These are phyloP conservation scores for Drosophila nigrodunni DNA, from an alignment of 1,140 invertebrate species.

Conservation along the genomic window DNA sequence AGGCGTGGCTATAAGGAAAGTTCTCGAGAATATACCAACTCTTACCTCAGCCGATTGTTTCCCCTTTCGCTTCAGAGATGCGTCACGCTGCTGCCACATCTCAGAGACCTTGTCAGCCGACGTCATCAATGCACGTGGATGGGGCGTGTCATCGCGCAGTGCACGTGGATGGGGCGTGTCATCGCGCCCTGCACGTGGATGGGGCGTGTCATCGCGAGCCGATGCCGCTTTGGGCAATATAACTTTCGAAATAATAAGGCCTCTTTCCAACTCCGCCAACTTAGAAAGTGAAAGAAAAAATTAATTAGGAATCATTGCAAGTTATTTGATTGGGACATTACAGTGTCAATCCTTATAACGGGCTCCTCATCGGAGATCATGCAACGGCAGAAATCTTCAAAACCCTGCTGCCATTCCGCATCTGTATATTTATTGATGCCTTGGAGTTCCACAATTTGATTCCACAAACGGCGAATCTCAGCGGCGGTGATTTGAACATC, in stretches of 20 bases:
- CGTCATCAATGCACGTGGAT: too few relatives aligned
- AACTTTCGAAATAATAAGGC: neutral
- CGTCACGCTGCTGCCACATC: neutral
- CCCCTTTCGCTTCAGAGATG: neutral
- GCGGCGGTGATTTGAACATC: neutral
- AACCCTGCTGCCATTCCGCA: slow-evolving; percentile 17
- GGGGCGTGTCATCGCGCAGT: neutral
- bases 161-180: neutral
- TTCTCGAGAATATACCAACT: too few relatives aligned
- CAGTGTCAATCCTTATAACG: neutral
- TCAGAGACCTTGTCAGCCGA: neutral
- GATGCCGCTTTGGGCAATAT: neutral
- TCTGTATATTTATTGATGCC: neutral
- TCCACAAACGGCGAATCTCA: slow-evolving; percentile 1
- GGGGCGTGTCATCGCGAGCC: neutral
- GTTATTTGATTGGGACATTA: neutral
- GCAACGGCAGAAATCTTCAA: neutral
- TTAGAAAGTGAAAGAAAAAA: neutral
- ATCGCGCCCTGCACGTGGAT: neutral
- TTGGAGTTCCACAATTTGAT: neutral
- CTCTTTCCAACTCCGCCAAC: neutral
- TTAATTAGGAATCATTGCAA: neutral
- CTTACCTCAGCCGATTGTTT: too few relatives aligned
- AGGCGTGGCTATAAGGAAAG: too few relatives aligned
- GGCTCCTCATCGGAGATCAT: neutral